Evolutionary conservation across 2,113 vertebrate species (phyloP).

Genomic region (Ceuthmochares aereus): DNA sequence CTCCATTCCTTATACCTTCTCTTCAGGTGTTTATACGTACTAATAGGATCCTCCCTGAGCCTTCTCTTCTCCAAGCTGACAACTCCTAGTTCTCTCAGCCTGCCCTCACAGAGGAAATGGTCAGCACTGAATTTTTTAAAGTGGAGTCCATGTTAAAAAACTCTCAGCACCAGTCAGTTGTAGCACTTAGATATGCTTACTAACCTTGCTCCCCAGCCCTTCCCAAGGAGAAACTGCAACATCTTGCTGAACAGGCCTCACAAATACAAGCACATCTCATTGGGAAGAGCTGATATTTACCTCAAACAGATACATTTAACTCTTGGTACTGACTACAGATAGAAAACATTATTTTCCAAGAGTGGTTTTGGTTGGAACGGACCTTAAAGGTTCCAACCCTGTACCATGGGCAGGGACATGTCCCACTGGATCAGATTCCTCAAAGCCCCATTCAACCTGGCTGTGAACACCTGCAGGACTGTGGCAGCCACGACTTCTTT

Average conservation of each 20-base stretch:
- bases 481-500: too few relatives aligned
- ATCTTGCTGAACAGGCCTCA: neutral
- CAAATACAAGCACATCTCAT: neutral
- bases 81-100: neutral
- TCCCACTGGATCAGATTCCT: too few relatives aligned
- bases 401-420: too few relatives aligned
- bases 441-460: too few relatives aligned
- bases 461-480: too few relatives aligned
- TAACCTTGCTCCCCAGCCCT: rapidly evolving
- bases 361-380: too few relatives aligned
- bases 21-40: neutral
- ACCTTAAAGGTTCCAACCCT: too few relatives aligned
- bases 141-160: rapidly evolving
- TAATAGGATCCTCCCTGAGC: rapidly evolving
- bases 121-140: neutral
- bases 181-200: neutral
- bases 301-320: rapidly evolving
- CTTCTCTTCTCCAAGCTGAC: rapidly evolving
- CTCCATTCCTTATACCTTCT: neutral
- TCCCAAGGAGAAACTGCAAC: neutral
- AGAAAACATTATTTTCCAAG: rapidly evolving
- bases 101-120: rapidly evolving
- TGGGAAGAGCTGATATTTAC: neutral
- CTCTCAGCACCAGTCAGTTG: neutral
- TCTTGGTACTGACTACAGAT: neutral